phyloP scores from a whole-genome alignment of 2,797 vertebrate genomes.

The Parauchenoglanis ngamensis region DNA sequence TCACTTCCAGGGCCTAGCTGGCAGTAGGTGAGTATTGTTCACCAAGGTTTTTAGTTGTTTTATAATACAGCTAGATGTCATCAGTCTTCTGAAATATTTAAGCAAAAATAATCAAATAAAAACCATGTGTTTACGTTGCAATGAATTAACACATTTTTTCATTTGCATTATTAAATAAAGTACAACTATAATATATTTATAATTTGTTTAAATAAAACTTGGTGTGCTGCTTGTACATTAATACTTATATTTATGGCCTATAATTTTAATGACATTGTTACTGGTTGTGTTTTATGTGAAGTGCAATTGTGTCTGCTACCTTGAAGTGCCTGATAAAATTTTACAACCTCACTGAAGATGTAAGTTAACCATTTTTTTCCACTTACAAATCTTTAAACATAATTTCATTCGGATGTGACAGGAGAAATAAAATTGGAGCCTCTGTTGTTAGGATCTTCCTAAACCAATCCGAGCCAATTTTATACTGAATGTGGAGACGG shows the following conservation, averaged over 20 bases:
- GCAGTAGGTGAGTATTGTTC: constrained; percentile 76
- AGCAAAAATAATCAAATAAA: not conserved
- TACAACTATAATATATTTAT: not conserved
- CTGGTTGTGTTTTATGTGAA: constrained; percentile 51
- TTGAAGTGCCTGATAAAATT: constrained; percentile 83
- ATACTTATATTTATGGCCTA: not conserved
- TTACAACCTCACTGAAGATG: constrained; percentile 82
- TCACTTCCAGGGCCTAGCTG: constrained; percentile 77
- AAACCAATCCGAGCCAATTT: constrained; percentile 79
- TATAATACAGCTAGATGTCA: not conserved
- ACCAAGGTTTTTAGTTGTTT: not conserved
- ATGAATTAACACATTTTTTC: no score
- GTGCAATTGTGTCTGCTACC: constrained; percentile 82
- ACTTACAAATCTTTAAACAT: not conserved
- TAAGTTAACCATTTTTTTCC: constrained; percentile 50
- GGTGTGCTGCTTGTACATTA: not conserved
- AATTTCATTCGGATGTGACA: not conserved
- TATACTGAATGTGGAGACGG: constrained; percentile 82
- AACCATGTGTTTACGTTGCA: not conserved
- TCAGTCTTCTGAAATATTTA: not conserved
- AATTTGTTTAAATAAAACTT: not conserved
- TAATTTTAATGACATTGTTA: not conserved
- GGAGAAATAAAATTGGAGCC: not conserved
- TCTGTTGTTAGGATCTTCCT: constrained; percentile 75
- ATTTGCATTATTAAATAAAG: not conserved